Base-by-base conservation (phyloP, 2,113 vertebrate species). In the Trochalopteron elliotii region DNA sequence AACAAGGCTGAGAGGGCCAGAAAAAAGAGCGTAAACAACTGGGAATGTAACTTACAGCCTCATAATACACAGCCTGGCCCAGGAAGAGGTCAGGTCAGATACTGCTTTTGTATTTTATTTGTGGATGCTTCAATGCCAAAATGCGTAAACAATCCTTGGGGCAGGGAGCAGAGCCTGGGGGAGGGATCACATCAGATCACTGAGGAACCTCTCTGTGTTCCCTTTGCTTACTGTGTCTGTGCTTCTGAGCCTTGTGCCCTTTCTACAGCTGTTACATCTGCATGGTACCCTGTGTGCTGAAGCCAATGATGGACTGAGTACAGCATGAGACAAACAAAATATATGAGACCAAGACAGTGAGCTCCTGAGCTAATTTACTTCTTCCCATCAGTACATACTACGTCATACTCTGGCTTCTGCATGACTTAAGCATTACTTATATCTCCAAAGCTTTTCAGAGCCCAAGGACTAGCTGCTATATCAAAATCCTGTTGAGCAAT, bases 1-100 rank as follows among this genome's bases (percentile, higher is more conserved):
- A 88, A 69, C 55, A 90, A 87, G 45, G 42, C 39, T 11, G 39
- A 63, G 64, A 55, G 25, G 30, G 18, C 37, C 49, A 68, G 82
- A 82, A 60, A 71, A 35, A 74, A 86, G 16, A 53, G 15, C 33
- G 12, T 53, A 83, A 92, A 90, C 35, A 70, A n/a, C 39, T 74
- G 75, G 44, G 30, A 83, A 19, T 20, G 13, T 33, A 69, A 27
- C 37, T 86, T 56, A 40, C 18, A 71, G 31, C 33, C 45, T 33
- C 4, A 2, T 23, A 49, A 47, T 24, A 63, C 0, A 0, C 42
- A 61, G 50, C 15, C 50, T 80, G 72, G 42, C 19, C 18, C 23
- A 35, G 21, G 64, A 86, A 74, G 75, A 60, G 16, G 39, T 28
- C 61, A 75, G 27, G 27, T 89, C 39, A 59, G 15, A 21, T 33